phyloP scores from a whole-genome alignment of 2,113 vertebrate genomes.

The Nansenia antarctica region DNA sequence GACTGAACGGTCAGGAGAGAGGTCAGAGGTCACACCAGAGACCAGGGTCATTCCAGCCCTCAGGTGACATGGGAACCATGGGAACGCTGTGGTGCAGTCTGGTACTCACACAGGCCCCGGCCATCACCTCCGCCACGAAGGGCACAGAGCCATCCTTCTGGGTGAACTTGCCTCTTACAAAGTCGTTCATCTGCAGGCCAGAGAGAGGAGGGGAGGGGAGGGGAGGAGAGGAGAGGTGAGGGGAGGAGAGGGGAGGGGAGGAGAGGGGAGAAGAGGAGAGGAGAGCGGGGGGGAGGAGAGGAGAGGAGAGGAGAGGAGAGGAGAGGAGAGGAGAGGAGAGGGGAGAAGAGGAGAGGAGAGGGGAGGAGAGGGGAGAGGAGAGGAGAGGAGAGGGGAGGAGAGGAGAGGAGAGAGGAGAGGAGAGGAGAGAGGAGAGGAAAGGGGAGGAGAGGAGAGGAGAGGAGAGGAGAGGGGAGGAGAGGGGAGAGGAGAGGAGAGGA shows the following conservation, averaged over 20 bases:
- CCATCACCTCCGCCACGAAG: slow-evolving; percentile 85
- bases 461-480: too few species aligned
- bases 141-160: slow-evolving; percentile 85
- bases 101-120: slow-evolving; percentile 94
- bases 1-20: too few species aligned
- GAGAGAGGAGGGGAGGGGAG: background rate
- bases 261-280: background rate
- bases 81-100: background rate
- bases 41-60: background rate
- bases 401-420: background rate
- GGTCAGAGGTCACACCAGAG: too few species aligned
- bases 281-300: background rate
- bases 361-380: background rate
- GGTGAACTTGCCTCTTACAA: slow-evolving; percentile 95
- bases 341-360: background rate
- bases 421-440: background rate
- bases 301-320: background rate
- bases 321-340: background rate
- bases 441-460: background rate
- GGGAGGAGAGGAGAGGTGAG: too few species aligned
- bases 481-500: background rate
- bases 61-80: background rate
- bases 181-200: slow-evolving; percentile 89
- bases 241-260: background rate
- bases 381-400: background rate